Evolutionary conservation across 2,888 invertebrate genomes (phyloP).

Genomic region (Tryphoninae sp.): DNA sequence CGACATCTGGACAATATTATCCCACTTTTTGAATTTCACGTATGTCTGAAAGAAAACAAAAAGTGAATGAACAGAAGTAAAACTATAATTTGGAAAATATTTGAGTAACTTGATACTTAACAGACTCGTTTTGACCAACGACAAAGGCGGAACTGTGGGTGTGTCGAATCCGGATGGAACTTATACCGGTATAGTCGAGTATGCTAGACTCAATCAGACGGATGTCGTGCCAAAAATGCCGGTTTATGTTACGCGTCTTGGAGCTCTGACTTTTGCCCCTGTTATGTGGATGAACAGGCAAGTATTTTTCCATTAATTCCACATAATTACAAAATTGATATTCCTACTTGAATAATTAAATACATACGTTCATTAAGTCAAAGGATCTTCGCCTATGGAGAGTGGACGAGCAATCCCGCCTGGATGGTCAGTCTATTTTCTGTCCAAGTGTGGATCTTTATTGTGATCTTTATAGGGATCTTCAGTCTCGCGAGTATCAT

Average conservation of each 20-base stretch:
- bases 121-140: conserved; percentile 32
- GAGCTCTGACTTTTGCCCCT: conserved; percentile 43
- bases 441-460: conserved; percentile 60
- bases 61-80: not conserved
- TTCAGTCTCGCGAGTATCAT: conserved; percentile 61
- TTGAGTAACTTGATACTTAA: not conserved
- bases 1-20: conserved; percentile 67
- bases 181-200: conserved; percentile 59
- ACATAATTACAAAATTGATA: not conserved
- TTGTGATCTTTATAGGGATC: conserved; percentile 56
- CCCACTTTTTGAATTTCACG: conserved; percentile 70
- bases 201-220: conserved; percentile 53
- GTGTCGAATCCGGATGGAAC: conserved; percentile 20
- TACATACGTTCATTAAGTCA: not conserved
- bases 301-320: not conserved
- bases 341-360: not conserved
- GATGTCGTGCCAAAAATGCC: conserved; percentile 59
- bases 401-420: conserved; percentile 41
- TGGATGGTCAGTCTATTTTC: conserved; percentile 71
- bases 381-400: conserved; percentile 20
- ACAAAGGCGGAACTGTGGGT: conserved; percentile 8
- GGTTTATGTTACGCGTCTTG: conserved; percentile 14
- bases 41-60: conserved; percentile 45
- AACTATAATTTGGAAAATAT: conserved; percentile 5
- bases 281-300: conserved; percentile 65